Evolutionary conservation across 2,888 invertebrate species (phyloP).

Genomic region (Leptogaster cylindrica): DNA sequence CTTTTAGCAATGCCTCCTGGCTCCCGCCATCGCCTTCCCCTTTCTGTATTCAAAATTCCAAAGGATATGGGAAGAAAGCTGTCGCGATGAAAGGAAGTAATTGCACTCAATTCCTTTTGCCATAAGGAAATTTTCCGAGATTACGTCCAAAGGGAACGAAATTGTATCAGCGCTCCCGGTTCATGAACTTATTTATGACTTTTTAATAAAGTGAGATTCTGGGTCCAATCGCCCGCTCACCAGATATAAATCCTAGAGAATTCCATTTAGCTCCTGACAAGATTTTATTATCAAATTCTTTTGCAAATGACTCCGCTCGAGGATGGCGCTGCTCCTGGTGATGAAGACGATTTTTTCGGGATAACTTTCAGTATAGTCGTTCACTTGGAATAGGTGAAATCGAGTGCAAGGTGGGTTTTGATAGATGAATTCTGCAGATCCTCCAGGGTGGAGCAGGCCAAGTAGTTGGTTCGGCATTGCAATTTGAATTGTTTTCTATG

Average conservation of each 20-base stretch:
- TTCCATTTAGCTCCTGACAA: constrained; percentile 22
- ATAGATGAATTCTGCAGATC: not conserved
- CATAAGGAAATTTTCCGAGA: constrained; percentile 38
- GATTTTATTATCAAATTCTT: constrained; percentile 21
- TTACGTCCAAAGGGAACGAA: constrained; percentile 38
- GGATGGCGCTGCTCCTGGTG: not conserved
- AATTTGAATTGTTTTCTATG: constrained; percentile 12
- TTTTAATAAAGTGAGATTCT: constrained; percentile 29
- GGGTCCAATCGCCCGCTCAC: not conserved
- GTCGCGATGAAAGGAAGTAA: constrained; percentile 25
- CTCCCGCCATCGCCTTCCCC: too few species aligned
- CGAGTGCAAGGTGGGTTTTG: not conserved
- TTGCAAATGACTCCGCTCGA: constrained; percentile 8
- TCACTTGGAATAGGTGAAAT: constrained; percentile 14
- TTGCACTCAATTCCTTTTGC: constrained; percentile 36
- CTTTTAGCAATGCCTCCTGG: too few species aligned
- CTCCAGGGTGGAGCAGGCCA: not conserved
- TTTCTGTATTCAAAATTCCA: too few species aligned
- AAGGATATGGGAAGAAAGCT: constrained; percentile 1
- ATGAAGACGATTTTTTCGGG: not conserved
- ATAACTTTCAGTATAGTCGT: constrained; percentile 16
- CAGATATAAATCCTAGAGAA: constrained; percentile 5
- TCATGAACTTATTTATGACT: constrained; percentile 28
- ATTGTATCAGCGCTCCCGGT: constrained; percentile 28
- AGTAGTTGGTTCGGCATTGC: too few species aligned